A percentile compares a stretch with the other conserved stretches of the same genome.
Evolutionary conservation across 2,888 invertebrate genomes (phyloP).

Genomic region (Neoaliturus tenellus): DNA sequence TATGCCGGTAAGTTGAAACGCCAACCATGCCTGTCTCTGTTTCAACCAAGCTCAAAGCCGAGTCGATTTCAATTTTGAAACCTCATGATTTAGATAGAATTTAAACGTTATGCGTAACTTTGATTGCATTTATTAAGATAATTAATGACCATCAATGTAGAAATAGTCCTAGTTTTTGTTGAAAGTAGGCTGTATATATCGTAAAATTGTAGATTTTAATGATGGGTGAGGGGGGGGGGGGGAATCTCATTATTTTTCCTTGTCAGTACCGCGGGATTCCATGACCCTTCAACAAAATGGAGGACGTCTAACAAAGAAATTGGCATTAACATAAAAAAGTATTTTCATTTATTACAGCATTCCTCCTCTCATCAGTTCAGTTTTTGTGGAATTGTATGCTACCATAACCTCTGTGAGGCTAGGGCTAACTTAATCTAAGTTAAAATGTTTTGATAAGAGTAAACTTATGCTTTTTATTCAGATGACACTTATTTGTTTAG

Average conservation of each 20-base stretch:
- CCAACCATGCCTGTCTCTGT: slow-evolving; percentile 63
- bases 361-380: neutral
- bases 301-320: slow-evolving; percentile 86
- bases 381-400: neutral
- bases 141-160: too few species aligned
- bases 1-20: slow-evolving; percentile 84
- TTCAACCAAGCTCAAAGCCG: slow-evolving; percentile 39
- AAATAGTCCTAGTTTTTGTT: too few species aligned
- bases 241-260: slow-evolving; percentile 73
- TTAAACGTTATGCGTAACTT: too few species aligned
- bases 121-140: too few species aligned
- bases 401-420: slow-evolving; percentile 27
- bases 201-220: slow-evolving; percentile 6
- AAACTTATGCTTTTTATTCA: too few species aligned
- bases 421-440: neutral
- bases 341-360: slow-evolving; percentile 13
- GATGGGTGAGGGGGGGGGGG: slow-evolving; percentile 26
- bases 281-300: slow-evolving; percentile 87
- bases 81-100: neutral
- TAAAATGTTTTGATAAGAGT: neutral
- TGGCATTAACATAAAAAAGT: slow-evolving; percentile 75
- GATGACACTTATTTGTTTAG: too few species aligned
- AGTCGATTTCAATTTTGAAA: slow-evolving; percentile 10
- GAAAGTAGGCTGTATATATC: too few species aligned
- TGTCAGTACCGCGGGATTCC: slow-evolving; percentile 77